A percentile compares a stretch with the other conserved stretches of the same genome.
These are phyloP conservation scores for Toxotes chatareus DNA, from an alignment of 2,113 vertebrate species.

Conservation along the genomic window DNA sequence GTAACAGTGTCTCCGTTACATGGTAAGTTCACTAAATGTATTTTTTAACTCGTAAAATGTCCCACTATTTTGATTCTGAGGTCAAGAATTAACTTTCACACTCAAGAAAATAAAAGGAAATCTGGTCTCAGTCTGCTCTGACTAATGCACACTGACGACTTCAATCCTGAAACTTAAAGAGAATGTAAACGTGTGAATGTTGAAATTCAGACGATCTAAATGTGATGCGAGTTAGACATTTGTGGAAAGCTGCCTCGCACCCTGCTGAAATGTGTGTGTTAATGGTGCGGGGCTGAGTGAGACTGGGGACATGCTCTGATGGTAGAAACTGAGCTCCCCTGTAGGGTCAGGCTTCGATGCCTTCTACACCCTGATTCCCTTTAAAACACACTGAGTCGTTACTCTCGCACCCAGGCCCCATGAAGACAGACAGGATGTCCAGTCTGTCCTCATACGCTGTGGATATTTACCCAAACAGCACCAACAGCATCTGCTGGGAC, in stretches of 20 bases:
- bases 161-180: no score
- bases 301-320: conserved; percentile 8
- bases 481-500: no score
- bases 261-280: not conserved
- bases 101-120: no score
- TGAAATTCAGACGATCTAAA: not conserved
- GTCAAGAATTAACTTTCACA: no score
- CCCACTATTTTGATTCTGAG: no score
- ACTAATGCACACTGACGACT: no score
- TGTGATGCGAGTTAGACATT: not conserved
- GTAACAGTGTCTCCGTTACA: no score
- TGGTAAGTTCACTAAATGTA: no score
- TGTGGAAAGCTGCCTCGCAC: conserved; percentile 25
- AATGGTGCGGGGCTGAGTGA: not conserved
- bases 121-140: no score
- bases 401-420: conserved; percentile 62
- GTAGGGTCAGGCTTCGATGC: conserved; percentile 48
- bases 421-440: conserved; percentile 22
- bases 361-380: conserved; percentile 71
- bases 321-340: conserved; percentile 51
- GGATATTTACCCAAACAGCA: not conserved
- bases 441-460: not conserved
- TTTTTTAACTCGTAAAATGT: no score
- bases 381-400: conserved; percentile 70
- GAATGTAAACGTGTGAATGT: not conserved